Evolutionary conservation across 2,888 invertebrate species (phyloP).

Genomic region (Perithous albicinctus): DNA sequence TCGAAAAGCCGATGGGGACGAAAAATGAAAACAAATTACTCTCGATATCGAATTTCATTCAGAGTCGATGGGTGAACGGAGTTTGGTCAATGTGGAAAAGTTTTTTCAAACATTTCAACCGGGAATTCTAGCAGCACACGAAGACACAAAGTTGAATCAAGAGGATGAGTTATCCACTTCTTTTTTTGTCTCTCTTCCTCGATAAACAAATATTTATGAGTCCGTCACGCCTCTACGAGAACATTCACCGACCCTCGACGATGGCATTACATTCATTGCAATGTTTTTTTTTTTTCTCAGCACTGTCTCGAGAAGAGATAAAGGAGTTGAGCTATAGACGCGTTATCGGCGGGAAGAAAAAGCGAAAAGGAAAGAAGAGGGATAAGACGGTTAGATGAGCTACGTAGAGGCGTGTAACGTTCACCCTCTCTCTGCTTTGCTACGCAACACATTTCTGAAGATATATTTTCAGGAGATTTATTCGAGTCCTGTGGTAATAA

Average conservation of each 20-base stretch:
- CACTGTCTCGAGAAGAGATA: background rate
- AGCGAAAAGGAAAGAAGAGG: background rate
- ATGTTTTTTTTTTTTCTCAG: slow-evolving; percentile 23
- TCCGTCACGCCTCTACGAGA: slow-evolving; percentile 40
- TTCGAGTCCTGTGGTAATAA: slow-evolving; percentile 28
- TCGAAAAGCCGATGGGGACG: background rate
- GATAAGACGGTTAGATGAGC: background rate
- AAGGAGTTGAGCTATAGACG: slow-evolving; percentile 26
- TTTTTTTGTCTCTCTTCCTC: slow-evolving; percentile 10
- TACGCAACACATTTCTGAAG: slow-evolving; percentile 18
- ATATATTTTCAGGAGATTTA: slow-evolving; percentile 15
- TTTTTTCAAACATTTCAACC: background rate
- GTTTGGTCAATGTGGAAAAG: background rate
- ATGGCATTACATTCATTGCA: slow-evolving; percentile 39
- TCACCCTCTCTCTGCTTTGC: background rate
- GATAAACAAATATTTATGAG: slow-evolving; percentile 56
- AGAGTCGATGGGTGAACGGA: background rate
- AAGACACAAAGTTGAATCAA: background rate
- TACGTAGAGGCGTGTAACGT: background rate
- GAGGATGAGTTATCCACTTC: background rate
- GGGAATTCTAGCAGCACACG: background rate
- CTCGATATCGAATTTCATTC: background rate
- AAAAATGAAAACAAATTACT: slow-evolving; percentile 37
- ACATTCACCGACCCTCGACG: slow-evolving; percentile 14
- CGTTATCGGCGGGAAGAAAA: background rate